A percentile compares a stretch with the other conserved stretches of the same genome.
These are phyloP conservation scores for Drosophila paranaensis DNA, from an alignment of 2,888 invertebrate species.

Conservation along the genomic window DNA sequence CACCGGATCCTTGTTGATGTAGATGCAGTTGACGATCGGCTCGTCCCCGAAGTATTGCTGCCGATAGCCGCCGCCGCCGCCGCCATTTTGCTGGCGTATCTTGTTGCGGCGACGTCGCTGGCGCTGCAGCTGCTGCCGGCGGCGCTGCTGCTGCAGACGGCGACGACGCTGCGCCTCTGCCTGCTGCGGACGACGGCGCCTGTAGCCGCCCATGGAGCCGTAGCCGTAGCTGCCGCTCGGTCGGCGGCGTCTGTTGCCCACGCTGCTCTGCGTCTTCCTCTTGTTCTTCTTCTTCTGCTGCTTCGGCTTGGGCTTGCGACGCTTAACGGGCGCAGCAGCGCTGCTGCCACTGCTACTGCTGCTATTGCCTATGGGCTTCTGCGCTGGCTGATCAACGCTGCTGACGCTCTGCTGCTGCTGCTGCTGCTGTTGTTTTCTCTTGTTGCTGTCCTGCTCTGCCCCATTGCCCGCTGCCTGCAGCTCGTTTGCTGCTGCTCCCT, in stretches of 20 bases:
- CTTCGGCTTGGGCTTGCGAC: conserved; percentile 29
- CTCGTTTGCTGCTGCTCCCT: conserved; percentile 1
- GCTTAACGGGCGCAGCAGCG: conserved; percentile 12
- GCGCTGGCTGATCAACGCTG: neutral
- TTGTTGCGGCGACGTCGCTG: conserved; percentile 62
- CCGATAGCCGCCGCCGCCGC: conserved; percentile 14
- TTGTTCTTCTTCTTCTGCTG: conserved; percentile 38
- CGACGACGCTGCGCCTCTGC: conserved; percentile 21
- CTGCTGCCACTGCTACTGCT: conserved; percentile 15
- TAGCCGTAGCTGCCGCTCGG: conserved; percentile 19
- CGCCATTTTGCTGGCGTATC: conserved; percentile 53
- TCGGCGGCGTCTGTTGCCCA: conserved; percentile 43
- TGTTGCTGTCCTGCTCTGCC: conserved; percentile 25
- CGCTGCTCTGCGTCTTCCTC: conserved; percentile 25
- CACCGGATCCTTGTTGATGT: conserved; percentile 73
- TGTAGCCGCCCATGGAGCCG: conserved; percentile 55
- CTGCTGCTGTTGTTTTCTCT: conserved; percentile 15
- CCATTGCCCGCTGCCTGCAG: conserved; percentile 1
- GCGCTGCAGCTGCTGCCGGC: conserved; percentile 52
- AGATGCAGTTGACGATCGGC: conserved; percentile 77
- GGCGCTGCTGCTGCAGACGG: conserved; percentile 37
- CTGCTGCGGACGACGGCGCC: conserved; percentile 59
- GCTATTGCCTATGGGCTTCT: conserved; percentile 13
- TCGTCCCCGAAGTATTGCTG: conserved; percentile 54
- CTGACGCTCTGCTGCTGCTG: conserved; percentile 11